Evolutionary conservation across 2,797 vertebrate genomes (phyloP), one percentile per base, ranked within the genome.

Genomic region (Ctenochaetus hawaiiensis): DNA sequence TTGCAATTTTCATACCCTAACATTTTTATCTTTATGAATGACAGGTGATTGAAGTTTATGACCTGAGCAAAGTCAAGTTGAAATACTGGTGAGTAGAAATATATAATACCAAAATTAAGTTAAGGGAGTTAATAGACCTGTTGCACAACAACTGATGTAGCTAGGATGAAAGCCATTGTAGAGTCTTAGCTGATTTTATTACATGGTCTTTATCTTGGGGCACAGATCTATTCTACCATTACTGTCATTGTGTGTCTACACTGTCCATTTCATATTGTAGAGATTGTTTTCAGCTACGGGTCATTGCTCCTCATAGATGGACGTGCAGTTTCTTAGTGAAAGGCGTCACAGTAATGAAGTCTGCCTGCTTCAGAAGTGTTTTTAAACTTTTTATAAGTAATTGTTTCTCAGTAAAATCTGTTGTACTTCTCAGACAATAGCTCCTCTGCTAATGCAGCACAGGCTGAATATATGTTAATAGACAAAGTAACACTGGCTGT

Each of bases 61-160:
- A 99, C 94, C 96, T 99, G 94, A 97, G 96, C 94, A 99, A 99
- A 95, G 98, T 99, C 89, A 99, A 99, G 92, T 96, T 99, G 95
- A 99, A 99, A 97, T 99, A 99, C 93, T 99, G 98, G 98, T 99
- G 92, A 97, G 97, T 96, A 75, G 9, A 44, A 48, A 26, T 34
- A 10, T 23, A 34, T 34, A 6, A 39, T 37, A 1, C 7, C 4
- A 60, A 8, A 30, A n/a, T 61, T 5, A 54, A 54, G 37, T n/a
- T 4, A 0, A 49, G 14, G 37, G 8, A 3, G 0, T 48, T 70
- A 6, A 72, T 7, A 73, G 47, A 76, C 5, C 51, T 71, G 34
- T 47, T 52, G 5, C 57, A 49, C 34, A 45, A 14, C 37, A 54
- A 16, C 26, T 34, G 2, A 30, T 39, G 12, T 6, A 20, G 39